Evolutionary conservation across 2,113 vertebrate species (phyloP).

Genomic region (Indri indri): DNA sequence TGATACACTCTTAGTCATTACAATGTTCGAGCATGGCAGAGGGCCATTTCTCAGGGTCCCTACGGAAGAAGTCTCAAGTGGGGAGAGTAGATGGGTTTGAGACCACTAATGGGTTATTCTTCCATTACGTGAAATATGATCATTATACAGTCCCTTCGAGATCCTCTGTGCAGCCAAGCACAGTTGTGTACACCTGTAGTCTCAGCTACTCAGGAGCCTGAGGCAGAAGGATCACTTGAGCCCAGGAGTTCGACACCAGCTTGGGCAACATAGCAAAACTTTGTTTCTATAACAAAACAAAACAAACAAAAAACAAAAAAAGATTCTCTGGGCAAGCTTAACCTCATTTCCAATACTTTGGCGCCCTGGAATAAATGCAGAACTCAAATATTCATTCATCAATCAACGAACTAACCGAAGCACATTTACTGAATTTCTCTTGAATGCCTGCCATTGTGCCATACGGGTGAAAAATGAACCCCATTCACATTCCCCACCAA

Average conservation of each 20-base stretch:
- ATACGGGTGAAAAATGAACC: neutral
- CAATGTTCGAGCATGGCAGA: neutral
- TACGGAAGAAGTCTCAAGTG: neutral
- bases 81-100: neutral
- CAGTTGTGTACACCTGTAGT: no score
- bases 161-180: neutral
- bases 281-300: no score
- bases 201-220: no score
- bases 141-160: neutral
- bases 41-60: neutral
- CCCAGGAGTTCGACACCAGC: no score
- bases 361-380: neutral
- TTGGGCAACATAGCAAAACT: no score
- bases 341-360: neutral
- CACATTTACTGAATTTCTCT: neutral
- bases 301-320: neutral
- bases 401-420: neutral
- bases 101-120: neutral
- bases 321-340: neutral
- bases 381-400: neutral
- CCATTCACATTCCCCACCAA: neutral
- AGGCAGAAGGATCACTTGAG: no score
- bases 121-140: neutral
- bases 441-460: neutral
- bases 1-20: neutral